Percentiles rank a stretch among this genome's conserved stretches.
phyloP scores from a whole-genome alignment of 1,140 invertebrate genomes.

The Telenomus remus region DNA sequence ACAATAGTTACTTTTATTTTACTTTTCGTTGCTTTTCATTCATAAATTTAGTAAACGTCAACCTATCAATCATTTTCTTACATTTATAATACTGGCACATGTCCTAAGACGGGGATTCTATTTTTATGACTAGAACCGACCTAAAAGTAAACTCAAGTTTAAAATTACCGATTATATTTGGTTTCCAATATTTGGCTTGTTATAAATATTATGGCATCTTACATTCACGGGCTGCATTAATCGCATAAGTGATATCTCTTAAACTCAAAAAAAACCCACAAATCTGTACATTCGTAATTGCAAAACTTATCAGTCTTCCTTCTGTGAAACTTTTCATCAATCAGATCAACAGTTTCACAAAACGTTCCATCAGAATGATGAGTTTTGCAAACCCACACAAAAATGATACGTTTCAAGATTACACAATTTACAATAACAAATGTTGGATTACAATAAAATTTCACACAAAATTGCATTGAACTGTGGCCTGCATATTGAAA shows the following conservation, averaged over 20 bases:
- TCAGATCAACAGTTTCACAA: too few relatives aligned
- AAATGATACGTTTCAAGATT: too few relatives aligned
- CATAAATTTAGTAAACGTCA: too few relatives aligned
- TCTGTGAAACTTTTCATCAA: not conserved
- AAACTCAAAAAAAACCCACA: too few relatives aligned
- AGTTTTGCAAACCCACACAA: too few relatives aligned
- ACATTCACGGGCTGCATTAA: constrained; percentile 53
- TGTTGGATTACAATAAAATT: too few relatives aligned
- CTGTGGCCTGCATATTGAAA: constrained; percentile 65
- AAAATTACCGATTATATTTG: constrained; percentile 7
- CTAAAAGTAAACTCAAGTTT: constrained; percentile 1
- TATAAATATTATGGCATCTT: constrained; percentile 58
- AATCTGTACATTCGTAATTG: constrained; percentile 6
- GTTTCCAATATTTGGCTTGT: constrained; percentile 28
- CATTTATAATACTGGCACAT: constrained; percentile 62
- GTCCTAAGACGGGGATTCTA: constrained; percentile 40
- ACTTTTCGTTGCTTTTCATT: too few relatives aligned
- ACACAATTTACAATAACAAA: too few relatives aligned
- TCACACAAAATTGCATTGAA: constrained; percentile 61
- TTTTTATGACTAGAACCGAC: not conserved
- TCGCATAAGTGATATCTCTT: not conserved
- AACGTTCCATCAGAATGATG: too few relatives aligned
- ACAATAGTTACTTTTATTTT: too few relatives aligned
- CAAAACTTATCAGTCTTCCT: not conserved
- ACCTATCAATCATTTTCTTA: not conserved